Evolutionary conservation across 1,140 invertebrate species (phyloP).

Genomic region (Zaprionus camerounensis): DNA sequence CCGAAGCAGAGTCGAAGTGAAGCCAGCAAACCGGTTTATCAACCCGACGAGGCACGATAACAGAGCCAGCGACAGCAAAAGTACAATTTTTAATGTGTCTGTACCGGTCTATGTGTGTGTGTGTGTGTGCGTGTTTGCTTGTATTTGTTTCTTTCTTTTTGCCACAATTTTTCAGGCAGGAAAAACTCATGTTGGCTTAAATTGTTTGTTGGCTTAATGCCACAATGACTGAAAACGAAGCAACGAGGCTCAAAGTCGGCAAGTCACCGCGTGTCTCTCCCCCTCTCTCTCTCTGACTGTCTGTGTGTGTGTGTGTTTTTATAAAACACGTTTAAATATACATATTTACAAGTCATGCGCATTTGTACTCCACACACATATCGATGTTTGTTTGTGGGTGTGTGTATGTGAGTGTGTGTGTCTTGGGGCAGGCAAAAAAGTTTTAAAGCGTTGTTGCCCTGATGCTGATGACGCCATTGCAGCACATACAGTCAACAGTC

Average conservation of each 20-base stretch:
- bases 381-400: constrained; percentile 22
- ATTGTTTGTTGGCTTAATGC: constrained; percentile 81
- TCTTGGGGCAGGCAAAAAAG: constrained; percentile 59
- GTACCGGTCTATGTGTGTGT: constrained; percentile 13
- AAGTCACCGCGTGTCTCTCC: constrained; percentile 16
- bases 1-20: constrained; percentile 42
- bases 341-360: constrained; percentile 71
- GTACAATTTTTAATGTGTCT: constrained; percentile 61
- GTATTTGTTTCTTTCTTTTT: constrained; percentile 57
- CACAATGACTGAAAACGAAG: constrained; percentile 63
- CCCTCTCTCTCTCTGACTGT: not conserved
- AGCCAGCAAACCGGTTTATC: constrained; percentile 73
- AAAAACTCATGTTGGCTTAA: constrained; percentile 78
- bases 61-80: constrained; percentile 49
- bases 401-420: constrained; percentile 16
- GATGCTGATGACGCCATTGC: constrained; percentile 58
- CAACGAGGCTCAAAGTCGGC: constrained; percentile 49
- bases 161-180: constrained; percentile 75
- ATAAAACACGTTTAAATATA: constrained; percentile 73
- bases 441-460: constrained; percentile 61
- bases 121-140: constrained; percentile 44
- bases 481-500: constrained; percentile 42
- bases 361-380: constrained; percentile 46
- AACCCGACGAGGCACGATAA: constrained; percentile 72
- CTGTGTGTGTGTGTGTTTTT: constrained; percentile 32